Percentiles rank a stretch among this genome's conserved stretches.
Conservation (phyloP, 1,140 invertebrate genomes). For the Microplitis demolitor region DNA sequence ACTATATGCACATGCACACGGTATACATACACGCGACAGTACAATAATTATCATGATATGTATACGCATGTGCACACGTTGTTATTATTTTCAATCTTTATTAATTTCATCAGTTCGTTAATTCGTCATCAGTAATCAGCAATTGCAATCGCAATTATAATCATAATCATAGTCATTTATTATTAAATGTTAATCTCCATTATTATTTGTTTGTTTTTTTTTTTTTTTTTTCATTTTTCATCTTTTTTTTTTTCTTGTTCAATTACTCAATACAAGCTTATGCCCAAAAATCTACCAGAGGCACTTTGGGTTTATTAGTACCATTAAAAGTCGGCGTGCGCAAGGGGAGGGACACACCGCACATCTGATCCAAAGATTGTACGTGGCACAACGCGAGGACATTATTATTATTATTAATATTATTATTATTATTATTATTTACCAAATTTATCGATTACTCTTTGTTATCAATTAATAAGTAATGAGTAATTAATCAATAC, state of each 20-base stretch:
- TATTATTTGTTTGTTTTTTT: conserved; percentile 39
- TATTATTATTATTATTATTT: too few species aligned
- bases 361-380: conserved; percentile 1
- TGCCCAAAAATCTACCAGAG: conserved; percentile 63
- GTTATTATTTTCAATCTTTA: conserved; percentile 6
- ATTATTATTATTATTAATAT: neutral
- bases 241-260: conserved; percentile 39
- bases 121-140: neutral
- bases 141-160: conserved; percentile 13
- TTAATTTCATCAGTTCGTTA: conserved; percentile 17
- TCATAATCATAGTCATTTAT: conserved; percentile 27
- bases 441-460: too few species aligned
- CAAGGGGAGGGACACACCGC: conserved; percentile 44
- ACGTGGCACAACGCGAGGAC: conserved; percentile 13
- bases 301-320: conserved; percentile 64
- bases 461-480: too few species aligned
- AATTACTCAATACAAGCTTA: conserved; percentile 56
- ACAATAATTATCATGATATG: conserved; percentile 37
- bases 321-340: conserved; percentile 59
- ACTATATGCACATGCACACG: conserved; percentile 45
- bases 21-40: conserved; percentile 41
- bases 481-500: conserved; percentile 13
- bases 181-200: conserved; percentile 26
- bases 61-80: conserved; percentile 37
- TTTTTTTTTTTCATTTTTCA: conserved; percentile 29